Conservation (phyloP, 1,140 invertebrate genomes). For the Solenopsis invicta region DNA sequence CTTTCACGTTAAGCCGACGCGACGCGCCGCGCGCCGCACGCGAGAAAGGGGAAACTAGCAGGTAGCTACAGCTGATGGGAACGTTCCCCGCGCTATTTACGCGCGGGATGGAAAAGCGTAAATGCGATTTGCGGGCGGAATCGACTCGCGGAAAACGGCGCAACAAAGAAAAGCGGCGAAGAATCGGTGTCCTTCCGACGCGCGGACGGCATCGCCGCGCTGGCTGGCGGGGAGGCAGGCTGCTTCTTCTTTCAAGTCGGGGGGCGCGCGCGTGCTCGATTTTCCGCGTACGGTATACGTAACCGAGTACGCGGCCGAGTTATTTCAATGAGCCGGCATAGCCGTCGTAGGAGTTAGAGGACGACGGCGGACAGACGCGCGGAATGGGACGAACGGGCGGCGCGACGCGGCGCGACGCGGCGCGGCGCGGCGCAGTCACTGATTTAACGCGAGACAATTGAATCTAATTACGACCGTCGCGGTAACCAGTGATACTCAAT, state of each 20-base stretch:
- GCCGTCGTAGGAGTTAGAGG: too few relatives aligned
- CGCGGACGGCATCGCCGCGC: constrained; percentile 24
- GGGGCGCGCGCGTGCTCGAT: constrained; percentile 42
- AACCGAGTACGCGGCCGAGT: constrained; percentile 68
- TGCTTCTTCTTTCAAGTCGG: constrained; percentile 66
- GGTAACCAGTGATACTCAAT: constrained; percentile 80
- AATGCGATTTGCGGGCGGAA: constrained; percentile 33
- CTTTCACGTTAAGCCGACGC: neutral
- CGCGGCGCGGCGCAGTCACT: constrained; percentile 82
- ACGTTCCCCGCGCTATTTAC: constrained; percentile 32
- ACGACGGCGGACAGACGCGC: constrained; percentile 77
- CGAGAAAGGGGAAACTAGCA: constrained; percentile 4
- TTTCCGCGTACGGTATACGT: constrained; percentile 64
- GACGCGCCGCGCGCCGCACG: too few relatives aligned
- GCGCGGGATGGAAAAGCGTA: constrained; percentile 26
- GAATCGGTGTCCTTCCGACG: constrained; percentile 66
- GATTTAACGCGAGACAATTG: constrained; percentile 87
- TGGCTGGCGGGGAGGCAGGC: neutral
- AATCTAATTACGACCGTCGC: constrained; percentile 86
- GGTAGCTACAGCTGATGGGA: constrained; percentile 32
- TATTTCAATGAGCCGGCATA: constrained; percentile 82
- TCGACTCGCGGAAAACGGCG: constrained; percentile 11
- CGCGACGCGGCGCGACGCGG: too few relatives aligned
- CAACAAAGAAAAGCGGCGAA: constrained; percentile 26
- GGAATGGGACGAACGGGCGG: constrained; percentile 77